phyloP scores from a whole-genome alignment of 2,797 vertebrate species.

The Dendrocincla fuliginosa region DNA sequence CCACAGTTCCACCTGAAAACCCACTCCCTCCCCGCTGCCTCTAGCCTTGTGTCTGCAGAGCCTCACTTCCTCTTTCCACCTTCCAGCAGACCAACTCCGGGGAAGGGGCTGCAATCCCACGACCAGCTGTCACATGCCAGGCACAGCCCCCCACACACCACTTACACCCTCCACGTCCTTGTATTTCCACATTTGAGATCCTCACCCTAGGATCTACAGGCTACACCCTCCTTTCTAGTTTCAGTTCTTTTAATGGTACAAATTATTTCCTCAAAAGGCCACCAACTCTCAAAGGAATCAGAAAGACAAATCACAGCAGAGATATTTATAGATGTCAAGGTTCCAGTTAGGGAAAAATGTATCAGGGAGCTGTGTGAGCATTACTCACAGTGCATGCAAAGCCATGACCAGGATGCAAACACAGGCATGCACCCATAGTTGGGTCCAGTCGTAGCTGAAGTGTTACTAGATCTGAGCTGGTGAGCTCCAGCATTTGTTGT shows the following conservation, averaged over 20 bases:
- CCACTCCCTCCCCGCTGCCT: neutral
- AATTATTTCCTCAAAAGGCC: neutral
- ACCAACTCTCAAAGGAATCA: neutral
- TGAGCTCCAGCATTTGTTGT: neutral
- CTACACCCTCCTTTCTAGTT: neutral
- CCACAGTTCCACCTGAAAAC: neutral
- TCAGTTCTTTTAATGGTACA: neutral
- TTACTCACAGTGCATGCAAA: neutral
- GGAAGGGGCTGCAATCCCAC: neutral
- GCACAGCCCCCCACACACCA: too few relatives aligned
- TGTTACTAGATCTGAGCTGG: neutral
- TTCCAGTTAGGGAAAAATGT: neutral
- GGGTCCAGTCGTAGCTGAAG: too few relatives aligned
- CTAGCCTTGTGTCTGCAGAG: neutral
- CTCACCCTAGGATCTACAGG: neutral
- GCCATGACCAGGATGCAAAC: neutral
- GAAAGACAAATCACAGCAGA: neutral
- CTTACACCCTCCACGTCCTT: neutral
- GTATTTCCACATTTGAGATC: neutral
- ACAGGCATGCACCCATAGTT: neutral
- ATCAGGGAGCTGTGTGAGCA: neutral
- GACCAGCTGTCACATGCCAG: neutral
- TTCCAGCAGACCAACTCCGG: neutral
- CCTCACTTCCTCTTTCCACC: neutral
- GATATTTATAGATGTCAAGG: accelerated